Percentiles rank a stretch among this genome's conserved stretches.
phyloP scores from a whole-genome alignment of 2,797 vertebrate genomes.

The Pangasius mekongensis region DNA sequence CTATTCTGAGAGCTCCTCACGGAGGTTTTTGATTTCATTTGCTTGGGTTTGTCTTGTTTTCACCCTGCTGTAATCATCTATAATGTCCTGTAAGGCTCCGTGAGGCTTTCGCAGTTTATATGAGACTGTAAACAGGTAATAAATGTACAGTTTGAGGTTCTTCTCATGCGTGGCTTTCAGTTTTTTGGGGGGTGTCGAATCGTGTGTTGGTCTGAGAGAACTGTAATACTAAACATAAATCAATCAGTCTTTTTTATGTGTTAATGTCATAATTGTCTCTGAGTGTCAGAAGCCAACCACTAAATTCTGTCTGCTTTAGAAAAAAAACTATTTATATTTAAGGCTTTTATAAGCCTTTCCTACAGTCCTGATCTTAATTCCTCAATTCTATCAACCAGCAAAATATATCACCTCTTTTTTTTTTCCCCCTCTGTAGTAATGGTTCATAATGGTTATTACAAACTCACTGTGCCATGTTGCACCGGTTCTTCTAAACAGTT shows the following conservation, averaged over 20 bases:
- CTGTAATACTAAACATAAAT: not conserved
- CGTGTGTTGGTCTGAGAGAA: not conserved
- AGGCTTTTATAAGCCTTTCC: not conserved
- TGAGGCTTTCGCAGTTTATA: constrained; percentile 49
- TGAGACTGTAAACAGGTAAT: constrained; percentile 64
- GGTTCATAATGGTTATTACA: not conserved
- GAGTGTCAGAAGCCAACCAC: not conserved
- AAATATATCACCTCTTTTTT: not conserved
- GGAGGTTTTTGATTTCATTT: not conserved
- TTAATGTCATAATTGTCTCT: not conserved
- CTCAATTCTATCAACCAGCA: not conserved
- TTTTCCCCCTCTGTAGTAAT: not conserved
- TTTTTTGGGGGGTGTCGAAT: not conserved
- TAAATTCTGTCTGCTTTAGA: not conserved
- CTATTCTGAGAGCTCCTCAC: not conserved
- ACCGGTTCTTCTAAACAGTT: not conserved
- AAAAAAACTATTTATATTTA: not conserved
- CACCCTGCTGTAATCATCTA: constrained; percentile 3
- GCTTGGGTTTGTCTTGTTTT: not conserved
- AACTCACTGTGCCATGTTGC: not conserved
- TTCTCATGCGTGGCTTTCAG: constrained; percentile 36
- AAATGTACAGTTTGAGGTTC: constrained; percentile 65
- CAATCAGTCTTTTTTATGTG: not conserved
- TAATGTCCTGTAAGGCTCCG: not conserved
- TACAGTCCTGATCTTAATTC: not conserved